Percentiles rank a stretch among this genome's conserved stretches.
These are phyloP conservation scores for Avahi laniger DNA, from an alignment of 2,797 vertebrate genomes.

Conservation along the genomic window DNA sequence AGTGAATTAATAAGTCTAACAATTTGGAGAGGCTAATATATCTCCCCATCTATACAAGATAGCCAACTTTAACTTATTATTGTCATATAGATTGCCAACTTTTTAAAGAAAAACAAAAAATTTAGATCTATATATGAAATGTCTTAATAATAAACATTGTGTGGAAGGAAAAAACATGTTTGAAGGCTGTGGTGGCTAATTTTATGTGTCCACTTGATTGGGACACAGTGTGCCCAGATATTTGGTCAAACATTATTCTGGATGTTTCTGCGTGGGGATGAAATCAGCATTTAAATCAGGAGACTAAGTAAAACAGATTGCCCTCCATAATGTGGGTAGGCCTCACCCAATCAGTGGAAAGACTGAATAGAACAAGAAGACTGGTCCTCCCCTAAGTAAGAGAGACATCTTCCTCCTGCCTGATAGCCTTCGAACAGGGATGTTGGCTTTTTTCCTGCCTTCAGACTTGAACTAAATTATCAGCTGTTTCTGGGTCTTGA, in stretches of 20 bases:
- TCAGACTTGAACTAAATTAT: neutral
- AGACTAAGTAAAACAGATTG: neutral
- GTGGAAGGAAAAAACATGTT: neutral
- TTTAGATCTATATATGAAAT: neutral
- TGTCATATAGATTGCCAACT: neutral
- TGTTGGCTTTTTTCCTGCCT: neutral
- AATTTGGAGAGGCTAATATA: neutral
- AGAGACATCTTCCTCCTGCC: neutral
- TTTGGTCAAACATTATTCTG: neutral
- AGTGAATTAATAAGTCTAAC: neutral
- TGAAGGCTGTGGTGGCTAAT: neutral
- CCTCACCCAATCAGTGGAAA: neutral
- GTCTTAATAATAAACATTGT: neutral
- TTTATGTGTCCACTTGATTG: neutral
- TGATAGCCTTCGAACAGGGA: neutral
- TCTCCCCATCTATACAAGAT: neutral
- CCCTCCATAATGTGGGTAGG: neutral
- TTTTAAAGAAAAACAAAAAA: neutral
- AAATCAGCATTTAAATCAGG: neutral
- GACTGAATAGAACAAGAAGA: neutral
- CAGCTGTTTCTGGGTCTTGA: neutral
- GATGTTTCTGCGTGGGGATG: neutral
- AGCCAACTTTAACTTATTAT: neutral
- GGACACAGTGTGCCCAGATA: neutral
- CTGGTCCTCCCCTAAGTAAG: neutral